Percentiles rank a stretch among this genome's conserved stretches.
phyloP scores from a whole-genome alignment of 2,888 invertebrate species.

The Conomelus anceps region DNA sequence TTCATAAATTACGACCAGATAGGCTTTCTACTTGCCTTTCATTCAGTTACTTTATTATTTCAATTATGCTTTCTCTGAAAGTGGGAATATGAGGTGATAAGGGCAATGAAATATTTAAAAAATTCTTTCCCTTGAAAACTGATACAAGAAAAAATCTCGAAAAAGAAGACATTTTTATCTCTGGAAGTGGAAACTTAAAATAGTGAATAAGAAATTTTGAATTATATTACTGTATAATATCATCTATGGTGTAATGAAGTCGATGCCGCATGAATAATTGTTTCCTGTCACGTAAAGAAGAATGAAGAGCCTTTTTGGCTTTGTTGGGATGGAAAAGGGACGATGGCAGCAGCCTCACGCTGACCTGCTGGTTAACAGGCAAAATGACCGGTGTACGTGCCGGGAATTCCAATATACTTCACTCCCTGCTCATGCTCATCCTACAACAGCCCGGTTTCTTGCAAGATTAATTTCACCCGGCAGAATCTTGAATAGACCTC shows the following conservation, averaged over 20 bases:
- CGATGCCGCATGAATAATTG: background rate
- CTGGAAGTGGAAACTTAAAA: background rate
- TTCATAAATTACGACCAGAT: too few relatives aligned
- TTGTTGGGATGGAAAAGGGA: background rate
- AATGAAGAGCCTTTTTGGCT: background rate
- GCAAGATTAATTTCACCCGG: background rate
- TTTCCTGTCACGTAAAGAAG: background rate
- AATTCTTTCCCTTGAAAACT: too few relatives aligned
- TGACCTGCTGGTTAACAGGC: background rate
- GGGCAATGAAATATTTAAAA: too few relatives aligned
- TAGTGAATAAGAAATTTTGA: background rate
- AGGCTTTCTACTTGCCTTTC: too few relatives aligned
- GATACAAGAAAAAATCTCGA: too few relatives aligned
- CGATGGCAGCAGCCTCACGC: background rate
- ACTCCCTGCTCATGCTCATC: background rate
- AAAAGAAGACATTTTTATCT: too few relatives aligned
- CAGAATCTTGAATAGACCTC: background rate
- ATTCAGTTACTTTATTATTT: too few relatives aligned
- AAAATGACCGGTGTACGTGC: background rate
- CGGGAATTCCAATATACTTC: background rate
- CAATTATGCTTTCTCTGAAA: too few relatives aligned
- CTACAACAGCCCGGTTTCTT: background rate
- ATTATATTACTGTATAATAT: background rate
- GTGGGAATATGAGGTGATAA: too few relatives aligned
- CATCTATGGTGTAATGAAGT: background rate